Evolutionary conservation across 2,888 invertebrate species (phyloP).

Genomic region (Synanthedon formicaeformis): DNA sequence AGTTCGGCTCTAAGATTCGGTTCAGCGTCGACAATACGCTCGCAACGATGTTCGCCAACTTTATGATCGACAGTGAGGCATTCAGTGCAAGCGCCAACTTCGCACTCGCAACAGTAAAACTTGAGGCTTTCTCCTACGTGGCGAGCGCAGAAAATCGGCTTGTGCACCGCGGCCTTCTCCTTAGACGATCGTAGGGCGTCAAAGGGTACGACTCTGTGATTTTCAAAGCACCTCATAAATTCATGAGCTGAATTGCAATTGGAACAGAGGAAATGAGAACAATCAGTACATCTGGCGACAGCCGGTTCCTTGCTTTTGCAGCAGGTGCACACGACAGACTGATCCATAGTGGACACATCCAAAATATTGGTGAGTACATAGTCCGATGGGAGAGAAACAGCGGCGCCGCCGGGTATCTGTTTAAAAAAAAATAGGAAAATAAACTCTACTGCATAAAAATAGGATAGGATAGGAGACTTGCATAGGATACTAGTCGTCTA

Average conservation of each 20-base stretch:
- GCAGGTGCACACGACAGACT: slow-evolving; percentile 86
- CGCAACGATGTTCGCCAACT: slow-evolving; percentile 85
- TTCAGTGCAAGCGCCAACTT: slow-evolving; percentile 89
- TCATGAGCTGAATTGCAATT: slow-evolving; percentile 96
- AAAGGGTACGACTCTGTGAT: slow-evolving; percentile 90
- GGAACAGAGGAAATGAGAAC: slow-evolving; percentile 92
- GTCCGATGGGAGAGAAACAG: slow-evolving; percentile 85
- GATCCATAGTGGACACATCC: slow-evolving; percentile 84
- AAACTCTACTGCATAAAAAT: not conserved
- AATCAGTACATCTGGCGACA: slow-evolving; percentile 93
- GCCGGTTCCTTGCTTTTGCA: slow-evolving; percentile 96
- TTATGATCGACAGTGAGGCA: slow-evolving; percentile 87
- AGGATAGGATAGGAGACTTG: too few relatives aligned
- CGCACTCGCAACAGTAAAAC: slow-evolving; percentile 89
- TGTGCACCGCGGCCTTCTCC: slow-evolving; percentile 86
- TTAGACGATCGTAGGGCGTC: slow-evolving; percentile 86
- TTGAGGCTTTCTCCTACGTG: slow-evolving; percentile 88
- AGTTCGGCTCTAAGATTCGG: slow-evolving; percentile 82
- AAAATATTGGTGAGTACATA: slow-evolving; percentile 88
- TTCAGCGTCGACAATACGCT: slow-evolving; percentile 84
- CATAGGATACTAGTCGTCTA: not conserved
- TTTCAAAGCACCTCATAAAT: slow-evolving; percentile 97
- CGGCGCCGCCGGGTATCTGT: slow-evolving; percentile 80
- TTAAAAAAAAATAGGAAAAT: slow-evolving; percentile 1
- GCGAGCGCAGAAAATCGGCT: slow-evolving; percentile 85